Percentiles rank a stretch among this genome's conserved stretches.
Evolutionary conservation across 1,140 invertebrate species (phyloP).

Genomic region (Trissolcus basalis): DNA sequence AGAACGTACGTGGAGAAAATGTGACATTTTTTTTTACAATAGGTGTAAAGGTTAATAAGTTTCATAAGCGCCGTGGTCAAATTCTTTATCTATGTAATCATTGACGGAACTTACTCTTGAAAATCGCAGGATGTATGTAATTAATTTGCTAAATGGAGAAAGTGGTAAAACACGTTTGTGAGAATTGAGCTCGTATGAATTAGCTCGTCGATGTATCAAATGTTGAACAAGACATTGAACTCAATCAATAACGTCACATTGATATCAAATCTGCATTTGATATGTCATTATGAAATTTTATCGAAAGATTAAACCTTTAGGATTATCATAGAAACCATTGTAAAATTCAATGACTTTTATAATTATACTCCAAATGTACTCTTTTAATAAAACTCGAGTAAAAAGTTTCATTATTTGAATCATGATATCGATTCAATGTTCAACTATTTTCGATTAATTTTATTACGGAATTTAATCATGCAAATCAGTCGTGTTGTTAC

Average conservation of each 20-base stretch:
- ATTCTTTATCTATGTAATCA: conserved; percentile 18
- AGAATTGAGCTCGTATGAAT: neutral
- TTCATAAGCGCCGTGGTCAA: conserved; percentile 23
- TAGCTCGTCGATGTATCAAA: neutral
- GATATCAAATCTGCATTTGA: no score
- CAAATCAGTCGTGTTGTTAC: conserved; percentile 13
- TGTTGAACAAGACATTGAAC: conserved; percentile 6
- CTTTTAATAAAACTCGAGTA: no score
- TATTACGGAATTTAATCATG: conserved; percentile 14
- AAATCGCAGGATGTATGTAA: neutral
- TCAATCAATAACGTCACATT: neutral
- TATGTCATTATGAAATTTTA: no score
- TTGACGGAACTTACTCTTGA: neutral
- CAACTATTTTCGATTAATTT: no score
- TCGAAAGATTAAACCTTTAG: no score
- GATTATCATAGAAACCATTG: no score
- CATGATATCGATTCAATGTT: no score
- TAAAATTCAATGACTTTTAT: no score
- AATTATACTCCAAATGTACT: no score
- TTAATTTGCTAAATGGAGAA: neutral
- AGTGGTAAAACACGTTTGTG: conserved; percentile 7
- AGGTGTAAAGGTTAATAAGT: conserved; percentile 22
- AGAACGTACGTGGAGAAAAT: conserved; percentile 27
- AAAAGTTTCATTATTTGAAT: no score
- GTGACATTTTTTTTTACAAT: conserved; percentile 15